phyloP scores from a whole-genome alignment of 2,888 invertebrate species.

The Smittia sp. region DNA sequence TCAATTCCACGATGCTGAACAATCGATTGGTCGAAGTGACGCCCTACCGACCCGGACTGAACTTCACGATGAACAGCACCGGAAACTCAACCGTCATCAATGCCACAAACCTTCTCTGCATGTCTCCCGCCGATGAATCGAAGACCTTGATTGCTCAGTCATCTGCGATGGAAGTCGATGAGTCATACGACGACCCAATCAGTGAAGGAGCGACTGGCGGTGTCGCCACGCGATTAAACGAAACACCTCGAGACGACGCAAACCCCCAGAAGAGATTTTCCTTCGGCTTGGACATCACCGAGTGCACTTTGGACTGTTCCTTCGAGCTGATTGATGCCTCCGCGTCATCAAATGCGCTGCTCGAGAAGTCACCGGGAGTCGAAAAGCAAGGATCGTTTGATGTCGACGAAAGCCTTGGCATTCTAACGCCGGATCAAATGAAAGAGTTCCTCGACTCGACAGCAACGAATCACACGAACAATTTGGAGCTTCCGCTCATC shows the following conservation, averaged over 20 bases:
- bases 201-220: constrained; percentile 39
- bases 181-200: constrained; percentile 44
- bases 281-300: constrained; percentile 52
- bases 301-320: constrained; percentile 51
- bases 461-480: constrained; percentile 53
- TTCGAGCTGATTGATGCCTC: constrained; percentile 53
- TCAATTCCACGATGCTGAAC: constrained; percentile 50
- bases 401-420: constrained; percentile 78
- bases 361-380: constrained; percentile 43
- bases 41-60: constrained; percentile 47
- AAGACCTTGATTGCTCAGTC: constrained; percentile 4
- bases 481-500: constrained; percentile 44
- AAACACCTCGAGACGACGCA: not conserved
- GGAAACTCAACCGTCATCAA: constrained; percentile 46
- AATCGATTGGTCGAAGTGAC: constrained; percentile 43
- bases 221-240: not conserved
- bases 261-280: constrained; percentile 47
- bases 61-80: constrained; percentile 44
- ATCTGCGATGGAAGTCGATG: constrained; percentile 47
- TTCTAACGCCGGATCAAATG: constrained; percentile 87
- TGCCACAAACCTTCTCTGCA: constrained; percentile 48
- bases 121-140: constrained; percentile 46
- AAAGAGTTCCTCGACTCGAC: constrained; percentile 66
- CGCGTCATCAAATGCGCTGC: constrained; percentile 46
- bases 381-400: constrained; percentile 77